These are phyloP conservation scores for Illadopsis cleaveri DNA, from an alignment of 2,113 vertebrate genomes.

Conservation along the genomic window DNA sequence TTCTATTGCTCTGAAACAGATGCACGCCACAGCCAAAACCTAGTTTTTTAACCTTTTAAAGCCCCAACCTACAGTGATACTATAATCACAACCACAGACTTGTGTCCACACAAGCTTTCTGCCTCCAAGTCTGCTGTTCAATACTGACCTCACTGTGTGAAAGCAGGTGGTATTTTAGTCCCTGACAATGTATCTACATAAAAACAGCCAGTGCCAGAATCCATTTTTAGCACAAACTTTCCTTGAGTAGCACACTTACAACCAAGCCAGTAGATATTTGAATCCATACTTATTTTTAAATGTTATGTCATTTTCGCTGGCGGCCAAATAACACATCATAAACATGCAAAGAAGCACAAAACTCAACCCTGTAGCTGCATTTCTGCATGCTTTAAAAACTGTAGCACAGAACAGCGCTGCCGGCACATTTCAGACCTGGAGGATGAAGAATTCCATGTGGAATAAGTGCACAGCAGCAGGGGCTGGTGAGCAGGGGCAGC, in stretches of 20 bases:
- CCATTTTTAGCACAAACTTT: background rate
- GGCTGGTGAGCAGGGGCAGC: background rate
- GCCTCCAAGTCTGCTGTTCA: background rate
- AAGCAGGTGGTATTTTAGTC: background rate
- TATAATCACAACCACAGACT: background rate
- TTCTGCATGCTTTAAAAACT: background rate
- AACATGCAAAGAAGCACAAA: background rate
- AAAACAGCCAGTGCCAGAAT: background rate
- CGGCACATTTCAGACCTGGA: background rate
- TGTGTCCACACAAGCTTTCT: background rate
- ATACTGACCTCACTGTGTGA: background rate
- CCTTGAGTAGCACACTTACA: background rate
- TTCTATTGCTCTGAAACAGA: background rate
- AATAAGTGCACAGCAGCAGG: background rate
- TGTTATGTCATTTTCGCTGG: background rate
- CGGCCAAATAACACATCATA: background rate
- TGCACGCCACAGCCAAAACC: fast-evolving
- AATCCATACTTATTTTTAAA: background rate
- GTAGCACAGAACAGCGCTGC: background rate
- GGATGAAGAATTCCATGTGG: background rate
- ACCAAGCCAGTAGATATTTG: background rate
- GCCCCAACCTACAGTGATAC: background rate
- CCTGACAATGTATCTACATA: background rate
- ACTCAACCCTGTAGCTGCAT: background rate
- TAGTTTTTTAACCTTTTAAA: background rate